Evolutionary conservation across 2,113 vertebrate species (phyloP), one percentile per base, ranked within the genome.

Genomic region (Cygnus atratus): DNA sequence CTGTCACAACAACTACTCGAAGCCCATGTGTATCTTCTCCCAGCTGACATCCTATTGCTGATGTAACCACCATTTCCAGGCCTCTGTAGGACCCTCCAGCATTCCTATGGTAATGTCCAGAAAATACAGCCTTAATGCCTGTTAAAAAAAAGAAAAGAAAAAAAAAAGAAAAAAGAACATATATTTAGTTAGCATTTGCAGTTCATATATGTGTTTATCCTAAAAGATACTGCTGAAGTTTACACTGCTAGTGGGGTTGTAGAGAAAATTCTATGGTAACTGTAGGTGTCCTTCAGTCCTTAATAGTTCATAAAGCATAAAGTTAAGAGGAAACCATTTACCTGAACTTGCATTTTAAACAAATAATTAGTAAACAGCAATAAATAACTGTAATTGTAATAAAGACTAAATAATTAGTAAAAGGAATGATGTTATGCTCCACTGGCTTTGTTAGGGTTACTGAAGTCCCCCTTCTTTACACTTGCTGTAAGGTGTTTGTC

Each of bases 61-160:
- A 99, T 17, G 98, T 99, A 94, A 99, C 99, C 37, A 99, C 99
- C 99, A 99, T 99, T 87, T 99, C 99, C 54, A 99, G 96, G 83
- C 98, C 97, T 65, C 76, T 96, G 96, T 98, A 98, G 93, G 43
- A 96, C 4, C 99, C 99, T 29, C 99, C 99, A 1, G 99, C 99
- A 72, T 99, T 99, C 66, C 98, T 97, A 16, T 99, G 99, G 93
- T 99, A 99, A 94, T 99, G 99, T 70, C 99, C 99, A 1, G 99
- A 98, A 98, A 99, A 99, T 35, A 99, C 98, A 2, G 99, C 99
- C 92, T 97, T 99, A 93, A 99, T 57, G 15, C 99, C 99, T 99
- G 97, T 31, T 72, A 25, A 63, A 87, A 88, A 96, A 65, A 63
- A 21, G 9, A 68, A 67, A 44, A 35, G n/a, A 48, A 62, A 57